Evolutionary conservation across 92 coral and sea anemone genomes (phyloP), one percentile per base, ranked within the genome.

Genomic region (Meandrina meandrites): DNA sequence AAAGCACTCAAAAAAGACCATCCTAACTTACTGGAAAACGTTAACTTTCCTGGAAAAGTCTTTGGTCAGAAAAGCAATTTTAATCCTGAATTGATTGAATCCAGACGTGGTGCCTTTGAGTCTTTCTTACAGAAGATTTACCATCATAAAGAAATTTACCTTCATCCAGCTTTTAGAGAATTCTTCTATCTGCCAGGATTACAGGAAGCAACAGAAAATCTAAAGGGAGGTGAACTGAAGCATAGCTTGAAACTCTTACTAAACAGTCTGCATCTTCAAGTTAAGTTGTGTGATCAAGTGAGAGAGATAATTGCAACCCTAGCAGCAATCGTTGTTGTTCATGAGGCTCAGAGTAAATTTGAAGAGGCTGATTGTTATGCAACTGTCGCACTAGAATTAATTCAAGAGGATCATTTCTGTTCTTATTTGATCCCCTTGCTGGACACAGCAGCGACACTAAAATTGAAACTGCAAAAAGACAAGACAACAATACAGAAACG

Each of bases 191-290:
- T 92, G 42, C 94, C 96, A 5, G 96, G 87, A 56, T 82, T 97
- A 77, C 87, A 87, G 74, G 91, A 91, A 81, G 99, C 98, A 14
- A 92, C 94, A 50, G 91, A 93, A 78, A 79, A 91, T 54, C 94
- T 97, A 32, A 93, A 94, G 70, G 99, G 99, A 32, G 99, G 99
- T 7, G 76, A 91, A 86, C 93, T 94, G 62, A 82, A 91, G 16
- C 92, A 82, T 75, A 92, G 97, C 40, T 84, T 97, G 77, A 89
- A 89, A 73, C 95, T 92, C 36, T 88, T 97, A 11, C 81, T 94
- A 30, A 97, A 97, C 91, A 94, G 94, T 0, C 92, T 97, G n/a
- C 99, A 97, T 78, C 92, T 97, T 48, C 99, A 97, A 78, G 95
- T 94, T 62, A 97, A 97, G 80, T 90, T 97, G 84, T 93, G 92